phyloP scores from a whole-genome alignment of 2,888 invertebrate species.

The Diadegma fenestrale region DNA sequence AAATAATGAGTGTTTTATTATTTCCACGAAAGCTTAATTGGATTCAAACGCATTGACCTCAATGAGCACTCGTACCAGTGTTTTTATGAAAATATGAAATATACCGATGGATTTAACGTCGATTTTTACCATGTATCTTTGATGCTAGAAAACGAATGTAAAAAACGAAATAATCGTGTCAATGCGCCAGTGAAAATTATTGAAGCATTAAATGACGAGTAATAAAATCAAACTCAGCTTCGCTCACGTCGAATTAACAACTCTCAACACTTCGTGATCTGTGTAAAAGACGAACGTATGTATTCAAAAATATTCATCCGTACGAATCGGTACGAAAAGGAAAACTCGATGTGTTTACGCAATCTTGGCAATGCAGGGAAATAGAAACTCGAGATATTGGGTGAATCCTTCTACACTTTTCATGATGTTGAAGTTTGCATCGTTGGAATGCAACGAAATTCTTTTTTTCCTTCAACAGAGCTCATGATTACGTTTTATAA shows the following conservation, averaged over 20 bases:
- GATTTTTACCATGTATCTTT: background rate
- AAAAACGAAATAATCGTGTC: background rate
- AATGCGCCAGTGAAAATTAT: background rate
- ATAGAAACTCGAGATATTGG: background rate
- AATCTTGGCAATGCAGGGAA: background rate
- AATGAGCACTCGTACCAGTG: background rate
- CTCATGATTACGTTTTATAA: too few relatives aligned
- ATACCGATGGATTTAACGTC: background rate
- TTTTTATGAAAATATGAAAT: background rate
- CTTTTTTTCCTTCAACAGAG: too few relatives aligned
- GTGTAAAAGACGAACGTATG: background rate
- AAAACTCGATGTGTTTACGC: background rate
- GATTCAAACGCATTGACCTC: slow-evolving; percentile 18
- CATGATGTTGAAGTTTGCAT: too few relatives aligned
- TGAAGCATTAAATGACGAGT: background rate
- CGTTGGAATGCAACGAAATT: too few relatives aligned
- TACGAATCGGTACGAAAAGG: background rate
- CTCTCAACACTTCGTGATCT: background rate
- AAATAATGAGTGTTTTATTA: background rate
- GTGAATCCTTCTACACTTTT: too few relatives aligned
- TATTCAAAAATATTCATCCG: background rate
- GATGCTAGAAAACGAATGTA: background rate
- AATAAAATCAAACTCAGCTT: background rate
- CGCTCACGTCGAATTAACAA: background rate
- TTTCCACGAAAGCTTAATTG: background rate